A percentile compares a stretch with the other conserved stretches of the same genome.
These are phyloP conservation scores for Acrobasis suavella DNA, from an alignment of 2,888 invertebrate genomes.

Conservation along the genomic window DNA sequence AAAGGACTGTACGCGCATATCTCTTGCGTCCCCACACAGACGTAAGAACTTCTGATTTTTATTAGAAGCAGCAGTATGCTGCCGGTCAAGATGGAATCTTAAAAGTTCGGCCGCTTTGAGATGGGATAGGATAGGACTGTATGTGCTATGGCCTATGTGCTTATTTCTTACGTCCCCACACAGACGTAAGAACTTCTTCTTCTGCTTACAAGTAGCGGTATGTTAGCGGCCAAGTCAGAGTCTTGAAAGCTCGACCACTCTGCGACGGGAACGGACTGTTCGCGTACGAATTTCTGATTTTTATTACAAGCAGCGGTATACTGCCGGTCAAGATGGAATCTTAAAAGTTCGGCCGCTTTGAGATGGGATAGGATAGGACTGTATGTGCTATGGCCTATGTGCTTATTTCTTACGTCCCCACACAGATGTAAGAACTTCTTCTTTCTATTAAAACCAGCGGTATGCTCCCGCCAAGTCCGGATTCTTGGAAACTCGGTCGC, in stretches of 20 bases:
- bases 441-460: constrained; percentile 67
- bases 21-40: constrained; percentile 85
- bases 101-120: too few species aligned
- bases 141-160: constrained; percentile 44
- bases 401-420: constrained; percentile 83
- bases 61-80: neutral
- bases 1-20: constrained; percentile 82
- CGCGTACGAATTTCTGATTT: constrained; percentile 60
- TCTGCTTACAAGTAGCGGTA: constrained; percentile 71
- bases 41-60: constrained; percentile 73
- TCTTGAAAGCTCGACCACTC: constrained; percentile 78
- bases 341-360: too few species aligned
- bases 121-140: constrained; percentile 81
- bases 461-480: constrained; percentile 75
- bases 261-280: constrained; percentile 86
- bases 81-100: too few species aligned
- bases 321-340: too few species aligned
- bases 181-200: constrained; percentile 68
- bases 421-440: constrained; percentile 73
- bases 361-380: constrained; percentile 77
- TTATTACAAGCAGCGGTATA: neutral
- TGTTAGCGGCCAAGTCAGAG: constrained; percentile 72
- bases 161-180: constrained; percentile 84
- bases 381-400: constrained; percentile 59
- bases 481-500: constrained; percentile 78